These are phyloP conservation scores for Anguilla marmorata DNA, from an alignment of 2,797 vertebrate species.

Conservation along the genomic window DNA sequence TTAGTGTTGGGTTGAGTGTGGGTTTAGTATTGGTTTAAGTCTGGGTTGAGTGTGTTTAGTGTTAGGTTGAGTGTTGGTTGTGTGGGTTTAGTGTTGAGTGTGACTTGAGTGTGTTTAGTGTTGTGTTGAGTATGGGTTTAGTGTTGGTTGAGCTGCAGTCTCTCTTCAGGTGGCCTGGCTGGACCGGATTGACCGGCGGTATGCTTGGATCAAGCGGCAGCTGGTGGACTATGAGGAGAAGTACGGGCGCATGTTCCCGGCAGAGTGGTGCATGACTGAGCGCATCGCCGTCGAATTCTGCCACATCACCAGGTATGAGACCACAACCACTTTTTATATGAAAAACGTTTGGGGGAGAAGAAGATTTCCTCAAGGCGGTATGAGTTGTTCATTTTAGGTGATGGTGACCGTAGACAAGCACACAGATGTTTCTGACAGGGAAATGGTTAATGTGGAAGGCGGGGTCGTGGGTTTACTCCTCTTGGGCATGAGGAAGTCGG, in stretches of 20 bases:
- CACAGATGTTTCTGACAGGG: background rate
- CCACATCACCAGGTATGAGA: constrained; percentile 82
- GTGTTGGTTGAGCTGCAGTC: background rate
- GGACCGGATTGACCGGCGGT: constrained; percentile 95
- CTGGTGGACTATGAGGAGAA: constrained; percentile 98
- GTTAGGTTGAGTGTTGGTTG: no score
- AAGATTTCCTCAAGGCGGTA: background rate
- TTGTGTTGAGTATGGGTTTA: background rate
- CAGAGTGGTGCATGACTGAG: constrained; percentile 95
- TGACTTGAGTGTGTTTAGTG: no score
- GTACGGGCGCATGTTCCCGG: constrained; percentile 93
- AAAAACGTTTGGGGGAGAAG: background rate
- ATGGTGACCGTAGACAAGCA: background rate
- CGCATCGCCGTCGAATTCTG: constrained; percentile 97
- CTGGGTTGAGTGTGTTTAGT: no score
- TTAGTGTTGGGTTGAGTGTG: no score
- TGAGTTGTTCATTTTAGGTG: background rate
- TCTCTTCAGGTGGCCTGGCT: constrained; percentile 86
- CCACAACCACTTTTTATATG: background rate
- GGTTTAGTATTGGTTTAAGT: no score
- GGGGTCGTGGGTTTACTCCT: background rate
- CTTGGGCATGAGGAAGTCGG: background rate
- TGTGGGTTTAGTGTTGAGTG: no score
- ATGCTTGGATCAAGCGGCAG: constrained; percentile 97
- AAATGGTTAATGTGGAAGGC: background rate